Percentiles rank a stretch among this genome's conserved stretches.
These are phyloP conservation scores for Perdix hodgsoniae DNA, from an alignment of 2,797 vertebrate species.

Conservation along the genomic window DNA sequence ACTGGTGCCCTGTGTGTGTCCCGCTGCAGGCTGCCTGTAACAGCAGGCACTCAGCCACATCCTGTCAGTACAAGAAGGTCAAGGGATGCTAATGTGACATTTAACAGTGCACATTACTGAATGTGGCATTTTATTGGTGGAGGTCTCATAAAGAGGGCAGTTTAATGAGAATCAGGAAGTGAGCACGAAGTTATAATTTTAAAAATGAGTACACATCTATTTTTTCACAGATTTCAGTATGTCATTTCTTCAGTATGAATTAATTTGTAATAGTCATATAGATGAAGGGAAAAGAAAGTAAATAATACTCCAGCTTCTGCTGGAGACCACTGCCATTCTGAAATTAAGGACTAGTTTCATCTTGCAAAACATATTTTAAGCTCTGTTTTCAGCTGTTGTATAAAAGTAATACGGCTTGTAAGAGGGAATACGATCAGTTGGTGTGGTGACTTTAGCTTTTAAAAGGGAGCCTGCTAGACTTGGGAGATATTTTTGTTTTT, in stretches of 20 bases:
- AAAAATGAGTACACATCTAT: not conserved
- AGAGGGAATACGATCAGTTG: not conserved
- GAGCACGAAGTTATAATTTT: constrained; percentile 7
- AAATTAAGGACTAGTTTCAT: not conserved
- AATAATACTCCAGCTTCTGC: not conserved
- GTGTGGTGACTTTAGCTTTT: not conserved
- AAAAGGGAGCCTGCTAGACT: not conserved
- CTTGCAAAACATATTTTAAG: not conserved
- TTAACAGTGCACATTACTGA: constrained; percentile 62
- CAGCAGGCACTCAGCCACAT: constrained; percentile 46
- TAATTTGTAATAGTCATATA: not conserved
- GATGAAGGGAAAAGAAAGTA: not conserved
- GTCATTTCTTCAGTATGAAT: not conserved
- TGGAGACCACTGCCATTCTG: not conserved
- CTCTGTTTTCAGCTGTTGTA: not conserved
- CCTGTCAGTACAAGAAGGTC: constrained; percentile 73
- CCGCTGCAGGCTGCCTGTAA: constrained; percentile 47
- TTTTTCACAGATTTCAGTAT: not conserved
- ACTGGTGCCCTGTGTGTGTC: constrained; percentile 32
- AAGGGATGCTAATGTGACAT: constrained; percentile 79
- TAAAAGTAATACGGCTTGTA: not conserved
- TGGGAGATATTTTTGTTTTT: not conserved
- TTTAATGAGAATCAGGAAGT: constrained; percentile 44
- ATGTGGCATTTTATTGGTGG: constrained; percentile 69
- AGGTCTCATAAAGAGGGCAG: constrained; percentile 15